Conservation (phyloP, 2,113 vertebrate genomes). For the Sphyrna mokarran region DNA sequence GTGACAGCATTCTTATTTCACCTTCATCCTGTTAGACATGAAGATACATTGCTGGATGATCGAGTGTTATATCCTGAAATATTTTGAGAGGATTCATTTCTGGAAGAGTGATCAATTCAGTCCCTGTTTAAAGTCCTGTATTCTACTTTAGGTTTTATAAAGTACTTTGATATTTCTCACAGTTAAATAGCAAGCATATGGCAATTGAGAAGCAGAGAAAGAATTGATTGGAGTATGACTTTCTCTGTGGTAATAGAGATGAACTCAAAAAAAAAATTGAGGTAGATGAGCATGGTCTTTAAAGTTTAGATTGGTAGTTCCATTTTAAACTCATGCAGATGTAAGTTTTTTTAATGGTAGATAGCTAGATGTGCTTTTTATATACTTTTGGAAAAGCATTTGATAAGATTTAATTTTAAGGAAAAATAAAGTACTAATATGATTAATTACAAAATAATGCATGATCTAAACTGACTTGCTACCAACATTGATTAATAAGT, state of each 20-base stretch:
- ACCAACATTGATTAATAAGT: too few species aligned
- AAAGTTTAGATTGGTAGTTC: not conserved
- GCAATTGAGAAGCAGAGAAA: not conserved
- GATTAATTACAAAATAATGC: not conserved
- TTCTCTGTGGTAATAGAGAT: not conserved
- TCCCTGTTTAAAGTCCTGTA: not conserved
- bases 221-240: not conserved
- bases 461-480: not conserved
- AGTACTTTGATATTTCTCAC: not conserved
- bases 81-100: not conserved
- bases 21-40: not conserved
- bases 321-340: not conserved
- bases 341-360: not conserved
- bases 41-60: not conserved
- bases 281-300: not conserved
- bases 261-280: not conserved
- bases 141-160: not conserved
- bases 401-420: not conserved
- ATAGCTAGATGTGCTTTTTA: not conserved
- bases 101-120: not conserved
- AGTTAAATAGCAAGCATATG: not conserved
- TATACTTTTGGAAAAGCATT: not conserved
- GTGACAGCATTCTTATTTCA: constrained; percentile 7
- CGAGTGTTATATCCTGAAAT: not conserved
- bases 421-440: not conserved